These are phyloP conservation scores for Microvelia longipes DNA, from an alignment of 1,140 invertebrate species.

Conservation along the genomic window DNA sequence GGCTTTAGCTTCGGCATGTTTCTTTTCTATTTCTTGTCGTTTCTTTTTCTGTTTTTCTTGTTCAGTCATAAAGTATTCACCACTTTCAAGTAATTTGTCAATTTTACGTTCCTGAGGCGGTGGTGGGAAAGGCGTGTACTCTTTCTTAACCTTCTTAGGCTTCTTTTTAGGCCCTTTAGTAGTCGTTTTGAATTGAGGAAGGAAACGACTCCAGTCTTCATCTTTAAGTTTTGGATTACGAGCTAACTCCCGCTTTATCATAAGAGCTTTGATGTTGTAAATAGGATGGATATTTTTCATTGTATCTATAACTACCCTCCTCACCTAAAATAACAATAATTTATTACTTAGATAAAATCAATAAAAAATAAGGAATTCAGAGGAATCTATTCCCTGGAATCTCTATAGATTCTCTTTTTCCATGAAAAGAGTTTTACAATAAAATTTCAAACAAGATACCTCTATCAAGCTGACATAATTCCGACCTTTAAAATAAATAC, in stretches of 20 bases:
- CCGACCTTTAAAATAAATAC: no score
- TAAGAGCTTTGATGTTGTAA: conserved; percentile 94
- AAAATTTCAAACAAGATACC: no score
- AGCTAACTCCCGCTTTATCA: conserved; percentile 91
- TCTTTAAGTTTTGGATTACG: conserved; percentile 82
- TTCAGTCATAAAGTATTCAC: conserved; percentile 90
- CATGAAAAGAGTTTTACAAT: no score
- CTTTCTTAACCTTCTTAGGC: conserved; percentile 67
- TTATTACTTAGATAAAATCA: neutral
- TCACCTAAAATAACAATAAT: conserved; percentile 36
- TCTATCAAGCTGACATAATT: no score
- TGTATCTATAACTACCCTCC: conserved; percentile 86
- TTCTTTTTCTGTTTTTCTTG: conserved; percentile 57
- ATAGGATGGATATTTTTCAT: conserved; percentile 99
- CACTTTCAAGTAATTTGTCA: conserved; percentile 83
- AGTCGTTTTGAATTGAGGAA: conserved; percentile 90
- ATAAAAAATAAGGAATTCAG: no score
- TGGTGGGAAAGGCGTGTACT: conserved; percentile 94
- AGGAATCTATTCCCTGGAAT: no score
- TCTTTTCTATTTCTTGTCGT: conserved; percentile 42
- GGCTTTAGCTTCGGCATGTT: conserved; percentile 49
- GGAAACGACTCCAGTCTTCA: conserved; percentile 93
- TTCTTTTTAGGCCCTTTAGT: conserved; percentile 71
- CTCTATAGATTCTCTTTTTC: no score
- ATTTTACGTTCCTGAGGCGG: conserved; percentile 88